Base-by-base conservation (phyloP, 2,888 invertebrate species). In the Cosmia pyralina region DNA sequence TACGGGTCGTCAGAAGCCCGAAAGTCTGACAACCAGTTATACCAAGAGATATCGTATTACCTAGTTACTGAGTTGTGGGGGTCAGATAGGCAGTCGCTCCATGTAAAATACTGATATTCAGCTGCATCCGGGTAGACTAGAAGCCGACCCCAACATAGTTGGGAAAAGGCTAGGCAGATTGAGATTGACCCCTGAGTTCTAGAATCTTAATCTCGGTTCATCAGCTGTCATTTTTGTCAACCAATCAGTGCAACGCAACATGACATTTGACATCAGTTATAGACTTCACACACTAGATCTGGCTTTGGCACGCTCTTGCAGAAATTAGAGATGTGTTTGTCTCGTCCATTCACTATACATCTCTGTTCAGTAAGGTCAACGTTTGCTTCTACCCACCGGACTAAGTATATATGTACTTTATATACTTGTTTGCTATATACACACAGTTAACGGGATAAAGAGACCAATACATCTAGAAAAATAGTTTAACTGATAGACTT, bases 381-480 rank as follows among this genome's bases (percentile, higher is more conserved):
- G 79, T 75, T 81, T 82, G 58, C 73, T 13, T 34, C 46, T 52
- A 60, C 48, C 67, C 60, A 62, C 69, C 7, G 52, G 19, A 60
- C 72, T 69, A 55, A 59, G 65, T 57, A 68, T n/a, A 44, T 67
- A 73, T 73, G 58, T 69, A 71, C 50, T 66, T 44, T 53, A 57
- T 77, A 19, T 50, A 64, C 67, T 57, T 52, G 65, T 71, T 67
- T 44, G 58, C 66, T 77, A 64, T 60, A 58, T 72, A 68, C n/a
- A 55, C 65, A 63, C 19, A 50, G 8, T 57, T 65, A 69, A 81
- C 72, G 62, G 82, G 44, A 73, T 72, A 77, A 72, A 46, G 11
- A 38, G 58, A 57, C 62, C 50, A 15, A 76, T 76, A 81, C 38
- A 53, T 48, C n/a, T n/a, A 67, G 50, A 72, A 66, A 80, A 58